A percentile compares a stretch with the other conserved stretches of the same genome.
Conservation (phyloP, 2,888 invertebrate genomes). For the Drosophila demipolita region DNA sequence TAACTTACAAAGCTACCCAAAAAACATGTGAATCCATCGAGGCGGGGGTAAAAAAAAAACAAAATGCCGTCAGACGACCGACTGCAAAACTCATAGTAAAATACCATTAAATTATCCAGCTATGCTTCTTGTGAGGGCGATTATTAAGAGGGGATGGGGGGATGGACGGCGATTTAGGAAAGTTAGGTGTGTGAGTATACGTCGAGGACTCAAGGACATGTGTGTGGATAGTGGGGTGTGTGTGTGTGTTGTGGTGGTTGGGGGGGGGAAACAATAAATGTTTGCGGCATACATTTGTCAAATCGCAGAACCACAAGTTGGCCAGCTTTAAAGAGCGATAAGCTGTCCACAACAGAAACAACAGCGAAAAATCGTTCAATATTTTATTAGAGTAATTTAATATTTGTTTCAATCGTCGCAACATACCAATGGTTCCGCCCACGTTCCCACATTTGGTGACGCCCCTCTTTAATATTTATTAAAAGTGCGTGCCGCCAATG, state of each 20-base stretch:
- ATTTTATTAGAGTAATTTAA: conserved; percentile 77
- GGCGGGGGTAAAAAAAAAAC: conserved; percentile 10
- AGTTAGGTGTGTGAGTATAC: neutral
- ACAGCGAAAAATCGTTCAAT: conserved; percentile 67
- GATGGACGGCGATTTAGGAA: neutral
- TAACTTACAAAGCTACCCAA: conserved; percentile 70
- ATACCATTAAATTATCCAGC: conserved; percentile 75
- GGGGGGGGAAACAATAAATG: conserved; percentile 58
- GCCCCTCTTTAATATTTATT: conserved; percentile 76
- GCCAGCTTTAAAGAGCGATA: conserved; percentile 46
- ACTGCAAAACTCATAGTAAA: conserved; percentile 72
- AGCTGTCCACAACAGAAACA: conserved; percentile 6
- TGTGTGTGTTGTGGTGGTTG: neutral
- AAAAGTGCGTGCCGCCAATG: conserved; percentile 71
- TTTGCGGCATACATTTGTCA: conserved; percentile 69
- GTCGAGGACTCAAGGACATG: neutral
- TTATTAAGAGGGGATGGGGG: neutral
- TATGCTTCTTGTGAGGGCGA: neutral
- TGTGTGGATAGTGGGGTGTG: neutral
- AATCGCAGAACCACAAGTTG: conserved; percentile 56
- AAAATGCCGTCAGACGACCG: conserved; percentile 32
- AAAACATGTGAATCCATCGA: conserved; percentile 35
- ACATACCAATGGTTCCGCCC: neutral
- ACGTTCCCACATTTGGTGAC: conserved; percentile 35
- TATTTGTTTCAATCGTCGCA: conserved; percentile 46